These are phyloP conservation scores for Thunnus thynnus DNA, from an alignment of 2,113 vertebrate genomes.

Conservation along the genomic window DNA sequence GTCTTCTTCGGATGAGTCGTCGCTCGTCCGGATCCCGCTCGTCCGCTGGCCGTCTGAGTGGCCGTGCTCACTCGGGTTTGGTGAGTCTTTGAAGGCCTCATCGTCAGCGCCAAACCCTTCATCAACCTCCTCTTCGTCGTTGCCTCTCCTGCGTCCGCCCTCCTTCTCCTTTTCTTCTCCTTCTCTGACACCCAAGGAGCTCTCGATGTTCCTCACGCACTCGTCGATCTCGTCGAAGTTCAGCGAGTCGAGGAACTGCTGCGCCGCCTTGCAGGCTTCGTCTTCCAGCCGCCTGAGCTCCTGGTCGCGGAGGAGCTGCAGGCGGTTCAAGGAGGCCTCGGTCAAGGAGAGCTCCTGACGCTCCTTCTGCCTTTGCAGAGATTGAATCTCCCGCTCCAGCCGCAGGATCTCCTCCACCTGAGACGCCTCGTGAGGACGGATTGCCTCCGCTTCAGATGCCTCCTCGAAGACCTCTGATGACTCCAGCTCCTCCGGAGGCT, in stretches of 20 bases:
- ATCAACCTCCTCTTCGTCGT: constrained; percentile 93
- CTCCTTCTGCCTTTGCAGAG: constrained; percentile 94
- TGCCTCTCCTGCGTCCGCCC: constrained; percentile 74
- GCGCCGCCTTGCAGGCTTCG: constrained; percentile 94
- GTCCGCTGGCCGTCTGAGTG: constrained; percentile 96
- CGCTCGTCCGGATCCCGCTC: constrained; percentile 95
- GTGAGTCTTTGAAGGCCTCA: constrained; percentile 96
- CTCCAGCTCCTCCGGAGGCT: constrained; percentile 16
- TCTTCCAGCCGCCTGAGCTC: constrained; percentile 93
- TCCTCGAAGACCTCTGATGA: constrained; percentile 56
- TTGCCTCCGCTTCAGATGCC: constrained; percentile 71
- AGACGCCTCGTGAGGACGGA: constrained; percentile 88
- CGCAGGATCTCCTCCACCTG: constrained; percentile 98
- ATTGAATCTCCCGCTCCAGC: constrained; percentile 95
- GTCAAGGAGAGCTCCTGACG: constrained; percentile 94
- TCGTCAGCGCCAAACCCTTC: constrained; percentile 97
- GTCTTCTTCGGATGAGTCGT: constrained; percentile 98
- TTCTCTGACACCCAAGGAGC: constrained; percentile 84
- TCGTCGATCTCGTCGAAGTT: constrained; percentile 98
- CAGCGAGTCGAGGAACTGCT: constrained; percentile 95
- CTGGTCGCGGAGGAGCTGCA: constrained; percentile 92
- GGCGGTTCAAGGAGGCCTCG: constrained; percentile 89
- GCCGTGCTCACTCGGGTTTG: constrained; percentile 96
- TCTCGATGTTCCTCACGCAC: constrained; percentile 95
- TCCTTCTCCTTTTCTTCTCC: constrained; percentile 57